Percentiles rank a stretch among this genome's conserved stretches.
Evolutionary conservation across 1,140 invertebrate genomes (phyloP).

Genomic region (Drosophila albomicans): DNA sequence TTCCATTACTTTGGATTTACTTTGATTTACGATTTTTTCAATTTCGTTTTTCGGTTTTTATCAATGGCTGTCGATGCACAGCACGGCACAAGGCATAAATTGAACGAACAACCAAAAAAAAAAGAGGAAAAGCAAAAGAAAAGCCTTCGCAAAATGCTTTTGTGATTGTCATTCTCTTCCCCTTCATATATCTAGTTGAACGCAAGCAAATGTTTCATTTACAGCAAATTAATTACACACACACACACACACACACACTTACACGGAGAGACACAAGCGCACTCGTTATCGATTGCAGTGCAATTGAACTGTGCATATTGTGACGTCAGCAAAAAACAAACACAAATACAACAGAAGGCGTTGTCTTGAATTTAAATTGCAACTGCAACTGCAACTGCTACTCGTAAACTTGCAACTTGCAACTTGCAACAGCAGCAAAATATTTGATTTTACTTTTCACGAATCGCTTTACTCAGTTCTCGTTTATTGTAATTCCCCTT

Average conservation of each 20-base stretch:
- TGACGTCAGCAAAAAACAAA: slow-evolving; percentile 53
- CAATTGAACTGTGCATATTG: slow-evolving; percentile 54
- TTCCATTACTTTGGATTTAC: slow-evolving; percentile 13
- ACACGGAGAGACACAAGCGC: slow-evolving; percentile 23
- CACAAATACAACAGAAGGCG: slow-evolving; percentile 20
- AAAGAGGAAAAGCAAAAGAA: neutral
- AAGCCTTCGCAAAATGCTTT: slow-evolving; percentile 35
- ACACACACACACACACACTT: slow-evolving; percentile 15
- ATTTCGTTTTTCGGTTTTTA: neutral
- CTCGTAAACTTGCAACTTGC: slow-evolving; percentile 25
- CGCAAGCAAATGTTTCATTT: slow-evolving; percentile 49
- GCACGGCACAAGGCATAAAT: slow-evolving; percentile 3
- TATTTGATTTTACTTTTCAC: slow-evolving; percentile 51
- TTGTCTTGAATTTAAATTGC: slow-evolving; percentile 22
- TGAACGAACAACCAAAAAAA: neutral
- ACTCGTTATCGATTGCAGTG: slow-evolving; percentile 57
- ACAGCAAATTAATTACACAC: slow-evolving; percentile 54
- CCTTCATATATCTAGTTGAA: slow-evolving; percentile 28
- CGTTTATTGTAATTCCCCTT: slow-evolving; percentile 56
- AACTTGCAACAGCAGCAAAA: slow-evolving; percentile 13
- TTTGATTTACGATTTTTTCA: slow-evolving; percentile 15
- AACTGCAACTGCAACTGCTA: slow-evolving; percentile 8
- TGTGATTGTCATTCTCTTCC: slow-evolving; percentile 60
- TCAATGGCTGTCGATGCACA: neutral
- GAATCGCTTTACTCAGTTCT: slow-evolving; percentile 62